Evolutionary conservation across 2,888 invertebrate genomes (phyloP).

Genomic region (Acanthosoma haemorrhoidale): DNA sequence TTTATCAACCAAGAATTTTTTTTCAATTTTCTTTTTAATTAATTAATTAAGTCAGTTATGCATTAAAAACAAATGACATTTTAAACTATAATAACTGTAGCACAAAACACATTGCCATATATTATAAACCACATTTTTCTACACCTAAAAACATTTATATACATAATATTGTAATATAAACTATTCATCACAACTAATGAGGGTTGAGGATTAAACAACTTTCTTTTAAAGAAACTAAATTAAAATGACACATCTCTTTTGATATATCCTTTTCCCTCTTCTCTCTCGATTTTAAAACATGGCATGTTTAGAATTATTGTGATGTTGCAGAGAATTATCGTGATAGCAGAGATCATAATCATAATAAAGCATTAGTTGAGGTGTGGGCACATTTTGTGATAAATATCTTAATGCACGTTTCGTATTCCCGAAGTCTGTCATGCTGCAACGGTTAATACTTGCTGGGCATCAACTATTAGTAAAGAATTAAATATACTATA

Average conservation of each 20-base stretch:
- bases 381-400: no score
- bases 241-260: slow-evolving; percentile 19
- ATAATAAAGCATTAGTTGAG: no score
- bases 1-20: no score
- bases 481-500: no score
- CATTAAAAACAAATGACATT: slow-evolving; percentile 8
- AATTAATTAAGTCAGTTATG: background rate
- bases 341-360: no score
- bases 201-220: background rate
- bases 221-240: background rate
- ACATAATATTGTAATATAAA: background rate
- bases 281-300: background rate
- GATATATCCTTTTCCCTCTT: background rate
- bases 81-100: background rate
- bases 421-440: no score
- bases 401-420: no score
- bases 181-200: slow-evolving; percentile 27
- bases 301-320: background rate
- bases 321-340: no score
- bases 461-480: no score
- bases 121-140: background rate
- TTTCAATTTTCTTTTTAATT: background rate
- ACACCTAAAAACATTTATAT: background rate
- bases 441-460: no score
- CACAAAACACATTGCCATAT: background rate